A percentile compares a stretch with the other conserved stretches of the same genome.
These are phyloP conservation scores for Drosophila malerkotliana DNA, from an alignment of 1,140 invertebrate genomes.

Conservation along the genomic window DNA sequence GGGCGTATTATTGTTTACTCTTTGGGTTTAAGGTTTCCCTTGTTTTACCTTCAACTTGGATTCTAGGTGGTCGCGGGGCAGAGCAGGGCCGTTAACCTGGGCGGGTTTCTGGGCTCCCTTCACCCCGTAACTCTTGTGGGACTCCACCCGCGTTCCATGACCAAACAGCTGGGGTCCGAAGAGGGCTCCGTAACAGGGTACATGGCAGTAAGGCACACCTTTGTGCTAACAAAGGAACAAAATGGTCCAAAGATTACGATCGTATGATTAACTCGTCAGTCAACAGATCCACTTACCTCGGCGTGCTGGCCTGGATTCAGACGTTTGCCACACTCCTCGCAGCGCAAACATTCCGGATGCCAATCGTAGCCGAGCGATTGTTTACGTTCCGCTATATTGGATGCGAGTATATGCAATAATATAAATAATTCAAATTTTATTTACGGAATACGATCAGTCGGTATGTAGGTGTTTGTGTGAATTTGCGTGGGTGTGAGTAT, in stretches of 20 bases:
- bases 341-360: constrained; percentile 95
- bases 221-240: constrained; percentile 88
- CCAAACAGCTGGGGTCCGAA: constrained; percentile 95
- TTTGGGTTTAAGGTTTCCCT: too few relatives aligned
- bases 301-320: constrained; percentile 95
- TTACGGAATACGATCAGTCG: constrained; percentile 53
- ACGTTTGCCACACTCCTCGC: constrained; percentile 95
- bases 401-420: constrained; percentile 20
- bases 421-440: constrained; percentile 65
- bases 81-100: constrained; percentile 76
- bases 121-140: constrained; percentile 93
- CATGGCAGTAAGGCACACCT: constrained; percentile 95
- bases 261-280: constrained; percentile 12
- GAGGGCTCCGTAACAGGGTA: constrained; percentile 94
- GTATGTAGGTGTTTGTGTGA: constrained; percentile 14
- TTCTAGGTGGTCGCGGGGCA: constrained; percentile 89
- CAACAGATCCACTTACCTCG: constrained; percentile 86
- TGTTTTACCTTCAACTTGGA: constrained; percentile 88
- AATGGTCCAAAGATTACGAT: constrained; percentile 20
- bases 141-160: constrained; percentile 93
- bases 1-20: constrained; percentile 9
- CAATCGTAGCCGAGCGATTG: constrained; percentile 96
- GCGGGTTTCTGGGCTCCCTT: constrained; percentile 85
- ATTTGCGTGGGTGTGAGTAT: constrained; percentile 41
- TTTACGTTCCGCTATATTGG: constrained; percentile 92